Percentiles rank a stretch among this genome's conserved stretches.
Conservation (phyloP, 2,888 invertebrate genomes). For the Athalia cordata region DNA sequence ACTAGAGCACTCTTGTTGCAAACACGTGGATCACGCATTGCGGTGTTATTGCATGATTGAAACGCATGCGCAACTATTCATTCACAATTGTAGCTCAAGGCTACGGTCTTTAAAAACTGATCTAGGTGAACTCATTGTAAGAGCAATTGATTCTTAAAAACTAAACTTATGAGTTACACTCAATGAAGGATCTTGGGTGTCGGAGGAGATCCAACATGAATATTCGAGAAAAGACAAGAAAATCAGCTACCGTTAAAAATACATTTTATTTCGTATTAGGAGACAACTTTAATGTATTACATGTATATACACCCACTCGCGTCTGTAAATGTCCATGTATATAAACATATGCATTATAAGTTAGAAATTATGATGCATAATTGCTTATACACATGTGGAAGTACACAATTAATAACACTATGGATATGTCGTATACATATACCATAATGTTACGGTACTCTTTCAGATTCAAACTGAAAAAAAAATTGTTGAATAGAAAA, state of each 20-base stretch:
- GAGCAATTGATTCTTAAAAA: neutral
- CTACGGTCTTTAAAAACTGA: too few relatives aligned
- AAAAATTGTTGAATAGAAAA: slow-evolving; percentile 1
- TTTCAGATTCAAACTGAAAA: slow-evolving; percentile 37
- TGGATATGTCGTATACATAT: slow-evolving; percentile 31
- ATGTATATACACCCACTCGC: slow-evolving; percentile 40
- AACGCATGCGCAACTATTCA: too few relatives aligned
- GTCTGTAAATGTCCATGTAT: slow-evolving; percentile 33
- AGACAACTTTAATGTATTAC: slow-evolving; percentile 42
- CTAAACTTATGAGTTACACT: too few relatives aligned
- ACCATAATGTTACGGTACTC: slow-evolving; percentile 32
- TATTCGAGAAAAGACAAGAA: neutral
- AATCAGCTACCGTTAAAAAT: slow-evolving; percentile 38
- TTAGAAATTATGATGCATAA: neutral
- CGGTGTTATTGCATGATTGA: too few relatives aligned
- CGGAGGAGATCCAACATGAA: neutral
- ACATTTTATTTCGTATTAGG: slow-evolving; percentile 45
- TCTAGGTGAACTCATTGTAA: too few relatives aligned
- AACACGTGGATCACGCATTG: too few relatives aligned
- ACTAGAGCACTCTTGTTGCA: too few relatives aligned
- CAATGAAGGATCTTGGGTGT: too few relatives aligned
- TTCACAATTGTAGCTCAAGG: too few relatives aligned
- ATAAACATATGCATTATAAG: slow-evolving; percentile 3
- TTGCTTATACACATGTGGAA: slow-evolving; percentile 23
- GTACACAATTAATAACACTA: slow-evolving; percentile 34